Evolutionary conservation across 2,113 vertebrate genomes (phyloP), one percentile per base, ranked within the genome.

Genomic region (Galbula dea): DNA sequence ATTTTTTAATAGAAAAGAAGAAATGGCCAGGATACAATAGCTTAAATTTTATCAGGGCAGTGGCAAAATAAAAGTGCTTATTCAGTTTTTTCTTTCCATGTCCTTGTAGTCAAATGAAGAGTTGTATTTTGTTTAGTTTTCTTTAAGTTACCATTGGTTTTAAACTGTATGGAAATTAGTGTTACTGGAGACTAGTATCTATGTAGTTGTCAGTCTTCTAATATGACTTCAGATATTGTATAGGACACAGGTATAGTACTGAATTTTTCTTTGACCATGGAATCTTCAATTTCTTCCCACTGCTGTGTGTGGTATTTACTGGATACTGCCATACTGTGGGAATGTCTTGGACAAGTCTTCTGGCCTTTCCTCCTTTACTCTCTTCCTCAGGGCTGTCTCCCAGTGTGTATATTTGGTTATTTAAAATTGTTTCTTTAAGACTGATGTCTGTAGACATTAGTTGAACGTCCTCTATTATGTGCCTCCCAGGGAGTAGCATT

Each of bases 251-350:
- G 13, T 52, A 12, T 27, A 57, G 11, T 48, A 20, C 18, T 52
- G 21, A 9, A 18, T 45, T 86, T 86, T 81, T 65, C 19, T 46
- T 23, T 43, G 30, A 15, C 49, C 9, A 3, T 49, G 29, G 55
- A 39, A 51, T 83, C 37, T 24, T 54, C 27, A 10, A 1, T 63
- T 79, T 63, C 9, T 82, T 90, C 49, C 19, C 8, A 36, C 12
- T 82, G 13, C 36, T 65, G 61, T 76, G 3, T 51, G 49, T 52
- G 36, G 9, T 43, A 7, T 37, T 88, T 83, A 32, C 46, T 69
- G 36, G 58, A 66, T 86, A 29, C 11, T 29, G 21, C 46, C 0
- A 0, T 66, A 66, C 59, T 0, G 1, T 82, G 77, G 57, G 61
- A 89, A 49, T 59, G 27, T 62, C 69, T 59, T 58, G 27, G 27